A percentile compares a stretch with the other conserved stretches of the same genome.
Evolutionary conservation across 2,888 invertebrate species (phyloP).

Genomic region (Limnephilus lunatus): DNA sequence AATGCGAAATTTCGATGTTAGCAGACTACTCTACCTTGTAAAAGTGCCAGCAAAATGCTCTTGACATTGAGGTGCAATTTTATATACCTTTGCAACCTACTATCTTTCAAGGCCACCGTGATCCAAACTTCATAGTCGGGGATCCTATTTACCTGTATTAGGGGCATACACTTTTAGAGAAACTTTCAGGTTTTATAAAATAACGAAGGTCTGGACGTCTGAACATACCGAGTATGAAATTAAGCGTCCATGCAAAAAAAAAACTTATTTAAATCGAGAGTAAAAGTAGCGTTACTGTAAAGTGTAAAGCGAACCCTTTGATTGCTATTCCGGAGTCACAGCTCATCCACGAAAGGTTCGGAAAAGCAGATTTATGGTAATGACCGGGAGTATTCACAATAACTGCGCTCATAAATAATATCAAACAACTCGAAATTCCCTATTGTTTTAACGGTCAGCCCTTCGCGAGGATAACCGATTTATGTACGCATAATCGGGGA

Average conservation of each 20-base stretch:
- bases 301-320: neutral
- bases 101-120: no score
- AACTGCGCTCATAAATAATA: constrained; percentile 36
- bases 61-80: no score
- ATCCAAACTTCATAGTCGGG: no score
- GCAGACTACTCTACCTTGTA: no score
- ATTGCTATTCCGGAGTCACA: constrained; percentile 30
- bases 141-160: no score
- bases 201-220: no score
- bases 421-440: neutral
- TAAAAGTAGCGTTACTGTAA: neutral
- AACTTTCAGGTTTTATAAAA: no score
- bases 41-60: no score
- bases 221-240: no score
- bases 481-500: neutral
- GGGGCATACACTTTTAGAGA: no score
- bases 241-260: neutral
- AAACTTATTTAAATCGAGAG: neutral
- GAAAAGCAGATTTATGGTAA: constrained; percentile 33
- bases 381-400: constrained; percentile 41
- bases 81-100: no score
- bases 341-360: neutral
- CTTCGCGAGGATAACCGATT: neutral
- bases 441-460: constrained; percentile 31
- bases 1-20: no score